Evolutionary conservation across 2,113 vertebrate genomes (phyloP).

Genomic region (Mystacornis crossleyi): DNA sequence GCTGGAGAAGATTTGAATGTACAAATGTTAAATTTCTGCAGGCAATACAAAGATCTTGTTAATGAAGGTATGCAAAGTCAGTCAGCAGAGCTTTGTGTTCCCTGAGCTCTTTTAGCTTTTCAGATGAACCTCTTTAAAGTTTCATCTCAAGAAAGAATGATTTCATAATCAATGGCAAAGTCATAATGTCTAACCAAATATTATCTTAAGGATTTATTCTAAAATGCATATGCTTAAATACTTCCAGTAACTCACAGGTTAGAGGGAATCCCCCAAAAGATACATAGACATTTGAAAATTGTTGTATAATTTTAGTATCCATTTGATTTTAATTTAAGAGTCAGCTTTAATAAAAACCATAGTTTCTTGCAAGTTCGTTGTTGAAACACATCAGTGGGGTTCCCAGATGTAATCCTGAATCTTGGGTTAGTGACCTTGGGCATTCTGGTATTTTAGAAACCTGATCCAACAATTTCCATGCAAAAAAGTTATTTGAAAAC

Average conservation of each 20-base stretch:
- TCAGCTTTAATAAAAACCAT: rapidly evolving
- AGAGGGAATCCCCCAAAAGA: neutral
- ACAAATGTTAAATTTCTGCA: neutral
- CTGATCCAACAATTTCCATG: neutral
- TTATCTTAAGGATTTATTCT: neutral
- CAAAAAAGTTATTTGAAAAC: neutral
- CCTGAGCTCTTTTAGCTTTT: neutral
- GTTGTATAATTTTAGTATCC: neutral
- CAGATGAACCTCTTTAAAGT: neutral
- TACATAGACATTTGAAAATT: neutral
- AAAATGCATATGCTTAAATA: neutral
- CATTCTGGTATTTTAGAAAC: neutral
- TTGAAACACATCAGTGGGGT: neutral
- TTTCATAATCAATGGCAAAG: neutral
- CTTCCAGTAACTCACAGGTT: neutral
- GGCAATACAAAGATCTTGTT: neutral
- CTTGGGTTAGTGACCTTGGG: neutral
- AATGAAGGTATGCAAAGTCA: neutral
- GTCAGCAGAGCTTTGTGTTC: neutral
- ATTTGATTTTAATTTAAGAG: neutral
- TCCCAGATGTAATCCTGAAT: neutral
- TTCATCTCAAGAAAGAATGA: neutral
- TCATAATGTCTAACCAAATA: neutral
- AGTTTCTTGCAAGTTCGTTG: neutral
- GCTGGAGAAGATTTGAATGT: neutral